These are phyloP conservation scores for Epinotia demarniana DNA, from an alignment of 2,888 invertebrate genomes.

Conservation along the genomic window DNA sequence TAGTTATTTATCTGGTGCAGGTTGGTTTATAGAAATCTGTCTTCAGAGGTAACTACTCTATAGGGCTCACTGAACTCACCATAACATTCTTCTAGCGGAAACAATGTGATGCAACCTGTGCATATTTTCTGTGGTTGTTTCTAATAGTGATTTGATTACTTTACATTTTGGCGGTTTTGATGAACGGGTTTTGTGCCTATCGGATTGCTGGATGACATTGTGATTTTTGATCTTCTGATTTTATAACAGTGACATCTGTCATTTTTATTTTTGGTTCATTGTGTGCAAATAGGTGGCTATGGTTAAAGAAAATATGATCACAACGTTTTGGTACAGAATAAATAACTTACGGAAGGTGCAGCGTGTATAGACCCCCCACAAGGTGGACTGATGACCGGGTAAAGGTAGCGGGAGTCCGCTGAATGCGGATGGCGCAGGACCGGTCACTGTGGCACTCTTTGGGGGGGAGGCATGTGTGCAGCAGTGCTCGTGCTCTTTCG, in stretches of 20 bases:
- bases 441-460: too few relatives aligned
- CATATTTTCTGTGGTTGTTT: background rate
- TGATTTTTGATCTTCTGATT: constrained; percentile 73
- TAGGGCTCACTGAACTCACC: constrained; percentile 64
- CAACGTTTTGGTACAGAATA: background rate
- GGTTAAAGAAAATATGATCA: background rate
- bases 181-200: constrained; percentile 53
- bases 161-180: constrained; percentile 52
- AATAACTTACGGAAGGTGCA: too few relatives aligned
- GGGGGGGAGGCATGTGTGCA: too few relatives aligned
- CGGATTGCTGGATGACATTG: constrained; percentile 56
- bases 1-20: background rate
- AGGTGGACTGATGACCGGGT: too few relatives aligned
- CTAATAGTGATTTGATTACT: background rate
- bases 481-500: too few relatives aligned
- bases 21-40: constrained; percentile 76
- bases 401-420: too few relatives aligned
- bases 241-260: constrained; percentile 63
- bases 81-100: constrained; percentile 59
- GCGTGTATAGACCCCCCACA: too few relatives aligned
- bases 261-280: constrained; percentile 35
- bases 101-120: constrained; percentile 21
- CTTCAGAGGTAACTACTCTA: constrained; percentile 54
- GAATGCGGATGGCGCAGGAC: too few relatives aligned
- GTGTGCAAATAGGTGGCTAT: background rate